A percentile compares a stretch with the other conserved stretches of the same genome.
These are phyloP conservation scores for Pollimyrus isidori DNA, from an alignment of 2,113 vertebrate genomes.

Conservation along the genomic window DNA sequence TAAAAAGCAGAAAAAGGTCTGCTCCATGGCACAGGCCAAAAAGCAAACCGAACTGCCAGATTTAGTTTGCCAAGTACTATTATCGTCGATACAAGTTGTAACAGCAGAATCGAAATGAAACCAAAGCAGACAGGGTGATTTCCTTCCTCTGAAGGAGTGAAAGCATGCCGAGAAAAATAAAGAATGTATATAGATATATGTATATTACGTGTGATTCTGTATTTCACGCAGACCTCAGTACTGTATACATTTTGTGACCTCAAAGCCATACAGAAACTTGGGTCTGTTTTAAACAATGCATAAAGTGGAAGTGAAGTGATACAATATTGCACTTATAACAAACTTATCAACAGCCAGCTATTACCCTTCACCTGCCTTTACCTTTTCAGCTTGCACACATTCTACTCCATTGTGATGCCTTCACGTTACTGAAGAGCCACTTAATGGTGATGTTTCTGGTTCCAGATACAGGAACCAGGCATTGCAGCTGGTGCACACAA, in stretches of 20 bases:
- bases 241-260: not conserved
- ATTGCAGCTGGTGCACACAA: not conserved
- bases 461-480: not conserved
- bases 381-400: slow-evolving; percentile 1
- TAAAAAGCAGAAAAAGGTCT: slow-evolving; percentile 9
- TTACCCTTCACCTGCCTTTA: slow-evolving; percentile 36
- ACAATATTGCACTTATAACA: slow-evolving; percentile 68
- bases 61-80: not conserved
- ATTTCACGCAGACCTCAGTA: not conserved
- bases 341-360: slow-evolving; percentile 46
- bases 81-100: not conserved
- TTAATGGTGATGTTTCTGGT: slow-evolving; percentile 28
- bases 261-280: not conserved
- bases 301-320: slow-evolving; percentile 35
- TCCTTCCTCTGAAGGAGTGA: not conserved
- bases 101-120: not conserved
- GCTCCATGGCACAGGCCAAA: not conserved
- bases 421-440: slow-evolving; percentile 13
- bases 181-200: not conserved
- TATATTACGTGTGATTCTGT: not conserved
- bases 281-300: slow-evolving; percentile 8
- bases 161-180: not conserved
- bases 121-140: not conserved
- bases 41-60: not conserved
- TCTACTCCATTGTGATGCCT: slow-evolving; percentile 12